These are phyloP conservation scores for Cyrtonyx montezumae DNA, from an alignment of 2,113 vertebrate genomes.

Conservation along the genomic window DNA sequence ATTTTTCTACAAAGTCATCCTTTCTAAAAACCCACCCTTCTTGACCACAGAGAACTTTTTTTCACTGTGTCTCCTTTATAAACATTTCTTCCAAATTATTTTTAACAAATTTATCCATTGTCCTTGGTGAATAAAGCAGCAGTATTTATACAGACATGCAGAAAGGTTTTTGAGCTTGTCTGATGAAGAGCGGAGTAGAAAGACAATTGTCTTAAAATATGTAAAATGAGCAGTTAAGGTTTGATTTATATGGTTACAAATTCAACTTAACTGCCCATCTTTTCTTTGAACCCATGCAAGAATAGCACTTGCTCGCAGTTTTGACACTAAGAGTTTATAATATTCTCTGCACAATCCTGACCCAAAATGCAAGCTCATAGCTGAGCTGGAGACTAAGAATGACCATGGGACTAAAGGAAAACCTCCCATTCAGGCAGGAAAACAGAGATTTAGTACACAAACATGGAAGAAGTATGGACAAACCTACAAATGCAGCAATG, in stretches of 20 bases:
- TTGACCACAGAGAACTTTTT: neutral
- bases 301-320: neutral
- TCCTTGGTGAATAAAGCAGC: neutral
- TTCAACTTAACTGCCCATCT: neutral
- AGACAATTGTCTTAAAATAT: neutral
- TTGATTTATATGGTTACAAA: neutral
- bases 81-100: neutral
- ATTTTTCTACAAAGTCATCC: neutral
- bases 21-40: neutral
- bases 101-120: neutral
- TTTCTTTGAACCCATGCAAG: neutral
- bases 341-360: neutral
- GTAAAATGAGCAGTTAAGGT: no score
- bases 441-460: neutral
- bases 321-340: neutral
- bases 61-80: neutral
- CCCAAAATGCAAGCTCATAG: neutral
- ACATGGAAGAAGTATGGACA: neutral
- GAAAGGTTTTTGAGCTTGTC: neutral
- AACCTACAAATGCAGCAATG: neutral
- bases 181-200: neutral
- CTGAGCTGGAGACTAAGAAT: neutral
- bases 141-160: neutral
- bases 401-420: neutral
- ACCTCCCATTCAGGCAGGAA: neutral